Base-by-base conservation (phyloP, 2,113 vertebrate species). In the Azemiops feae region DNA sequence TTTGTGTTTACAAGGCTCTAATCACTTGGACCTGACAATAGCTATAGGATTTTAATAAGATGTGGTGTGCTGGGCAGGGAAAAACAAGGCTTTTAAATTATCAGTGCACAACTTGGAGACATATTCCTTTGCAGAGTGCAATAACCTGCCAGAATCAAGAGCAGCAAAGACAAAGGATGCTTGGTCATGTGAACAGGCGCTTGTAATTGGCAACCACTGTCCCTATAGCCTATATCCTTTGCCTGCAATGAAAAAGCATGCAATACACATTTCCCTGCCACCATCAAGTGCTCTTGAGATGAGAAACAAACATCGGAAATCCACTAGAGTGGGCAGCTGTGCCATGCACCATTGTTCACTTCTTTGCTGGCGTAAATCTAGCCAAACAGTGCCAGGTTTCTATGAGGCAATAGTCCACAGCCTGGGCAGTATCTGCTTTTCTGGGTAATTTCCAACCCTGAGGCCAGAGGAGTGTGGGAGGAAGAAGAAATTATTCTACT, bases 291-390 rank as follows among this genome's bases (percentile, higher is more conserved):
- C 92, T 45, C 69, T 60, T 89, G 88, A 88, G 88, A 89, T 27
- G 92, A 90, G 85, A 88, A 47, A 60, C 57, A 85, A 89, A 25
- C 92, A 90, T 30, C 54, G 86, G 43, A 81, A 58, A 93, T 90
- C 45, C 74, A 64, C 43, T 45, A 50, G 34, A 91, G 50, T 53
- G 18, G 52, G 20, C 93, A 91, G 89, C 86, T 91, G 64, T 81
- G 69, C 90, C 88, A 60, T 50, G 20, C 52, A 58, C 57, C 89
- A 74, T 39, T 54, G 89, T 54, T 25, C 20, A 16, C 30, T 58
- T 58, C 93, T 54, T 69, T 52, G 43, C 92, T 89, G 60, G 86
- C 53, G 27, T 52, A 55, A 69, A 90, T 88, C 39, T 54, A 85
- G 3, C 93, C 85, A 81, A 81, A 60, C 16, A n/a, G 27, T 88